Percentiles rank a stretch among this genome's conserved stretches.
Evolutionary conservation across 2,797 vertebrate species (phyloP).

Genomic region (Coendou prehensilis): DNA sequence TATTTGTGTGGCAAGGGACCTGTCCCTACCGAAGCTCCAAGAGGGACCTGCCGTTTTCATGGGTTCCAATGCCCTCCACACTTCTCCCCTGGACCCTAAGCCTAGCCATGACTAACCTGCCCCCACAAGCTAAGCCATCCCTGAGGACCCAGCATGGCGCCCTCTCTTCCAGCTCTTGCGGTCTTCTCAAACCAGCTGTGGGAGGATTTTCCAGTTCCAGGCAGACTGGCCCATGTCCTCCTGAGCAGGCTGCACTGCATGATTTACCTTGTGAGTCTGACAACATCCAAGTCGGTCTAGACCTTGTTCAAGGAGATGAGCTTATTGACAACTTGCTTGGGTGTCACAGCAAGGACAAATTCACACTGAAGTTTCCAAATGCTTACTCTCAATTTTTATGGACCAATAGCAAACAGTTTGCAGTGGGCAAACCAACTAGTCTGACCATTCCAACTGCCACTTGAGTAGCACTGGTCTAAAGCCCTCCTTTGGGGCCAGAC

Average conservation of each 20-base stretch:
- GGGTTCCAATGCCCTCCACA: not conserved
- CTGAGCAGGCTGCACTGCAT: not conserved
- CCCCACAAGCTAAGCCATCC: not conserved
- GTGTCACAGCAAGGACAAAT: slow-evolving; percentile 7
- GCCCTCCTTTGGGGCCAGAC: not conserved
- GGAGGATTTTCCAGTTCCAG: not conserved
- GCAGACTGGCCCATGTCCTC: not conserved
- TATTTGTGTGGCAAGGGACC: not conserved
- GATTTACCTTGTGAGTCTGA: not conserved
- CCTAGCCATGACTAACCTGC: not conserved
- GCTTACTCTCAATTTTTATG: not conserved
- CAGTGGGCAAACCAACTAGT: not conserved
- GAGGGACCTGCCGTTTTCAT: not conserved
- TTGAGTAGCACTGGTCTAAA: not conserved
- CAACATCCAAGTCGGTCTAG: not conserved
- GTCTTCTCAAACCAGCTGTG: not conserved
- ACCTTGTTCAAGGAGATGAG: not conserved
- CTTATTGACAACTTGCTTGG: not conserved
- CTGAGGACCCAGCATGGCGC: not conserved
- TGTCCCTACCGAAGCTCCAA: not conserved
- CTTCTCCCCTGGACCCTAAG: not conserved
- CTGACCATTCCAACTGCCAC: not conserved
- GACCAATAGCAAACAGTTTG: not conserved
- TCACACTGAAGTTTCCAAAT: not conserved
- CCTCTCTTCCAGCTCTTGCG: not conserved